Evolutionary conservation across 2,797 vertebrate genomes (phyloP).

Genomic region (Pseudomugil gertrudae): DNA sequence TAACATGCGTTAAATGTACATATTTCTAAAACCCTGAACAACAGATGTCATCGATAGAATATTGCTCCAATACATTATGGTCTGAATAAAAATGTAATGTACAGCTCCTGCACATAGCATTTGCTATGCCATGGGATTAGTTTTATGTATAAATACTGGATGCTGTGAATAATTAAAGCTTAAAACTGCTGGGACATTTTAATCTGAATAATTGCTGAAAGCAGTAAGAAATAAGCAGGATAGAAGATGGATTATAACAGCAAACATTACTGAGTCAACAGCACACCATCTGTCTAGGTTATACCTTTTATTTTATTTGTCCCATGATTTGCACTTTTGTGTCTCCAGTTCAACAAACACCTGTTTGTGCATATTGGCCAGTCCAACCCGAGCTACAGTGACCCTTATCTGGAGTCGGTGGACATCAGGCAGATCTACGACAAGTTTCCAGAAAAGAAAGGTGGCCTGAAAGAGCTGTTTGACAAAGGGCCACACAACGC

Average conservation of each 20-base stretch:
- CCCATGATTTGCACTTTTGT: constrained; percentile 43
- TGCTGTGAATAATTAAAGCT: neutral
- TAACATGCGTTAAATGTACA: too few species aligned
- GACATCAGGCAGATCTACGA: constrained; percentile 96
- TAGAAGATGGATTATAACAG: constrained; percentile 21
- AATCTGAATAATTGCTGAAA: neutral
- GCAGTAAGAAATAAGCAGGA: neutral
- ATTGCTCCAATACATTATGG: neutral
- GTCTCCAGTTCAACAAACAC: constrained; percentile 91
- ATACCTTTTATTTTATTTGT: constrained; percentile 41
- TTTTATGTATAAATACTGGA: neutral
- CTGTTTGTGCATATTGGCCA: constrained; percentile 96
- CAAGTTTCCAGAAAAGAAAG: constrained; percentile 97
- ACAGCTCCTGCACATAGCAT: neutral
- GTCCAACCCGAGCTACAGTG: constrained; percentile 90
- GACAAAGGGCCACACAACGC: constrained; percentile 91
- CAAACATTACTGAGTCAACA: constrained; percentile 19
- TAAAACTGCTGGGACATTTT: neutral
- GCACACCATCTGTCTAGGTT: constrained; percentile 25
- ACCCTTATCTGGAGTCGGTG: constrained; percentile 93
- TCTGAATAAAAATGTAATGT: neutral
- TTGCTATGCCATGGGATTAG: neutral
- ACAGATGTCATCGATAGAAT: neutral
- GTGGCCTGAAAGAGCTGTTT: constrained; percentile 94
- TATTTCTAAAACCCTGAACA: too few species aligned